Conservation (phyloP, 2,113 vertebrate genomes). For the Puma concolor region DNA sequence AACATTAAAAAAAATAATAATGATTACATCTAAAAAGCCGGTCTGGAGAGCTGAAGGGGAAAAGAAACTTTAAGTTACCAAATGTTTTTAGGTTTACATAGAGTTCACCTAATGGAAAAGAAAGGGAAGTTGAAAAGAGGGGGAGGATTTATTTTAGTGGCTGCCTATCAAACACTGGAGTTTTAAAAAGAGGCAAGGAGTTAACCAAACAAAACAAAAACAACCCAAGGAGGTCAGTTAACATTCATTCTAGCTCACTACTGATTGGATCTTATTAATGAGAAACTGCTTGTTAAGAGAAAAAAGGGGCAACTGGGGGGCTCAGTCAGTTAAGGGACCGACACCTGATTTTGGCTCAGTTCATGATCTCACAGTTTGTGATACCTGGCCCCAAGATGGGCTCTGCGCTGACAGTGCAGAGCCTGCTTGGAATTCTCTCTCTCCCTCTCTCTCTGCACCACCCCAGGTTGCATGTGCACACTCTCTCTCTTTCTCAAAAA, state of each 20-base stretch:
- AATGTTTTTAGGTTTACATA: slow-evolving; percentile 69
- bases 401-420: no score
- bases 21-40: not conserved
- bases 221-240: not conserved
- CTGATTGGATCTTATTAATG: not conserved
- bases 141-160: not conserved
- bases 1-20: not conserved
- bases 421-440: no score
- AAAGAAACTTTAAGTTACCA: not conserved
- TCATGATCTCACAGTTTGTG: no score
- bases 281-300: not conserved
- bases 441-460: no score
- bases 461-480: no score
- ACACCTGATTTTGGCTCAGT: no score
- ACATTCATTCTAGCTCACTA: not conserved
- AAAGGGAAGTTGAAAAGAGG: not conserved
- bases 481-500: no score
- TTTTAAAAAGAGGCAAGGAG: not conserved
- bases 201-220: not conserved
- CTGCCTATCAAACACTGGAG: not conserved
- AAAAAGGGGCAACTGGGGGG: not conserved
- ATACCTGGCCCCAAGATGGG: no score
- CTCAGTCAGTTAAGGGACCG: no score
- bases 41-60: not conserved
- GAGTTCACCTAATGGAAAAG: not conserved